These are phyloP conservation scores for Neolamprologus fasciatus DNA, from an alignment of 2,113 vertebrate genomes.

Conservation along the genomic window DNA sequence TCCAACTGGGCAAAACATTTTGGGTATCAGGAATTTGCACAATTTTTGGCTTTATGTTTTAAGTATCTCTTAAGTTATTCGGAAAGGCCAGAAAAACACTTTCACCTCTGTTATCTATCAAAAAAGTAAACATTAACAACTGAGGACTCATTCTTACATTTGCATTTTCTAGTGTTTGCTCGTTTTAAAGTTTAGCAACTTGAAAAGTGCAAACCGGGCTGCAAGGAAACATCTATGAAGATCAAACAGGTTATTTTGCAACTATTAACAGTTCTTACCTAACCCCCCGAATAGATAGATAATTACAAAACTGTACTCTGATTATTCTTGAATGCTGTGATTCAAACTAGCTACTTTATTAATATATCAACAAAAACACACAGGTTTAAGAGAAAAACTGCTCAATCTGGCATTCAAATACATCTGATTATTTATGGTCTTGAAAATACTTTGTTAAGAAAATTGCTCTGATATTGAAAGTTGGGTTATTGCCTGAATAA, in stretches of 20 bases:
- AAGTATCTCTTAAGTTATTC: neutral
- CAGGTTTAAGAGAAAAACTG: neutral
- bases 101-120: neutral
- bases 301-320: neutral
- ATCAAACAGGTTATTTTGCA: neutral
- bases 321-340: neutral
- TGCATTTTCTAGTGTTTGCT: neutral
- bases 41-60: neutral
- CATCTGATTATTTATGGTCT: neutral
- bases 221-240: neutral
- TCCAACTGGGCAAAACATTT: neutral
- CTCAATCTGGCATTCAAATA: neutral
- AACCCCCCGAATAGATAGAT: neutral
- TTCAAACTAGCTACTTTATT: neutral
- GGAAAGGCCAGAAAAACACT: neutral
- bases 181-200: neutral
- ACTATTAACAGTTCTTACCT: neutral
- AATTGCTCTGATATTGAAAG: neutral
- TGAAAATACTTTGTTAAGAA: neutral
- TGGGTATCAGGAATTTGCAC: neutral
- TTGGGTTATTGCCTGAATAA: neutral
- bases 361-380: neutral
- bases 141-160: neutral
- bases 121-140: neutral
- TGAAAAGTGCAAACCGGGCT: neutral